phyloP scores from a whole-genome alignment of 2,113 vertebrate species.

The Felis chaus region DNA sequence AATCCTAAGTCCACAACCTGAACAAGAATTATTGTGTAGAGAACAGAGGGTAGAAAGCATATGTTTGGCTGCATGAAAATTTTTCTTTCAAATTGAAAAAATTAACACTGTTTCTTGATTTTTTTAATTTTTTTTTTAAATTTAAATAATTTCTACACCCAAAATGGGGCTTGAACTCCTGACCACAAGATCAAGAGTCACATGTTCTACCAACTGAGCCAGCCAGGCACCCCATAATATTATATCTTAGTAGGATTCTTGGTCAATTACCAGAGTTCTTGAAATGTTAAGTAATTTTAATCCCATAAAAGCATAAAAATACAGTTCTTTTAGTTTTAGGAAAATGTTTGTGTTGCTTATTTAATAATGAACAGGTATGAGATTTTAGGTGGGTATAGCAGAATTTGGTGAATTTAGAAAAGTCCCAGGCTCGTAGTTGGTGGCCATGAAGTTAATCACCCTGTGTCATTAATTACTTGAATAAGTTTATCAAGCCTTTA shows the following conservation, averaged over 20 bases:
- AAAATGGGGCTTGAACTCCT: not conserved
- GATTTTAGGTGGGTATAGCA: not conserved
- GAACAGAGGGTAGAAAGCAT: not conserved
- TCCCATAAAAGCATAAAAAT: not conserved
- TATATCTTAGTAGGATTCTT: not conserved
- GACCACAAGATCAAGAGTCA: not conserved
- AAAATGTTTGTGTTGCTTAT: not conserved
- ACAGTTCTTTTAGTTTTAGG: not conserved
- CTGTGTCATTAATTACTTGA: not conserved
- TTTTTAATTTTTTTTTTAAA: not conserved
- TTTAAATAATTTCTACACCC: not conserved
- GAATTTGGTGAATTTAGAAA: not conserved
- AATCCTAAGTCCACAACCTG: not conserved
- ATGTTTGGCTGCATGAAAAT: not conserved
- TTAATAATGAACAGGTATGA: not conserved
- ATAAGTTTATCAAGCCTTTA: not conserved
- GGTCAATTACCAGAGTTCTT: not conserved
- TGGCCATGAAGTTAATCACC: not conserved
- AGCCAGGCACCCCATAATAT: not conserved
- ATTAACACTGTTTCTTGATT: not conserved
- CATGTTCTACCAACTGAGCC: not conserved
- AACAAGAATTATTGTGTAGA: not conserved
- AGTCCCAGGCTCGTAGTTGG: not conserved
- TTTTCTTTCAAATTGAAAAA: not conserved
- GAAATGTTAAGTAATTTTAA: not conserved